phyloP scores from a whole-genome alignment of 2,888 invertebrate genomes.

The Napeogenes sylphis region DNA sequence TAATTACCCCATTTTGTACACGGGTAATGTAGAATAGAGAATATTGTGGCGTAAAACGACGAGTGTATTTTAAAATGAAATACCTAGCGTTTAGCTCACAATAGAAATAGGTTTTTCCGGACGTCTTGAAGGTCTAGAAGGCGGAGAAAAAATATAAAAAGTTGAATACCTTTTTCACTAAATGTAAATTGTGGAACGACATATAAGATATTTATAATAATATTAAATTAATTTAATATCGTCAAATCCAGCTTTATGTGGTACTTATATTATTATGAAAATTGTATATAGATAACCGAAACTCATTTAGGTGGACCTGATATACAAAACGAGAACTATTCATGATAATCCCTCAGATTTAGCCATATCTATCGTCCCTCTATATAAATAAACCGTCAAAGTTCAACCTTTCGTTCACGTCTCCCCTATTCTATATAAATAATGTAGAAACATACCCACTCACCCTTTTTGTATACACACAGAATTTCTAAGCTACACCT shows the following conservation, averaged over 20 bases:
- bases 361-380: slow-evolving; percentile 13
- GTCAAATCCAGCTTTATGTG: background rate
- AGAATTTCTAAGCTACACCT: slow-evolving; percentile 34
- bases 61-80: slow-evolving; percentile 2
- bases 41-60: slow-evolving; percentile 3
- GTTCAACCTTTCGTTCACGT: slow-evolving; percentile 15
- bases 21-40: slow-evolving; percentile 5
- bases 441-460: slow-evolving; percentile 30
- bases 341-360: slow-evolving; percentile 11
- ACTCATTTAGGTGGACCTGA: background rate
- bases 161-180: too few relatives aligned
- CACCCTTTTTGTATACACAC: slow-evolving; percentile 29
- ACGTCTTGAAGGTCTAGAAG: too few relatives aligned
- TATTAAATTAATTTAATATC: too few relatives aligned
- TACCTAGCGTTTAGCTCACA: background rate
- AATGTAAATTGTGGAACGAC: too few relatives aligned
- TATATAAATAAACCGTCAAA: slow-evolving; percentile 11
- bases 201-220: too few relatives aligned
- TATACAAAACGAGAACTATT: slow-evolving; percentile 5
- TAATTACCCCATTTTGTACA: slow-evolving; percentile 22
- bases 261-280: background rate
- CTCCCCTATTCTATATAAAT: slow-evolving; percentile 30
- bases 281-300: background rate
- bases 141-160: too few relatives aligned
- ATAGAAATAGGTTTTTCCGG: background rate